These are phyloP conservation scores for Nothoprocta perdicaria DNA, from an alignment of 2,113 vertebrate genomes.

Conservation along the genomic window DNA sequence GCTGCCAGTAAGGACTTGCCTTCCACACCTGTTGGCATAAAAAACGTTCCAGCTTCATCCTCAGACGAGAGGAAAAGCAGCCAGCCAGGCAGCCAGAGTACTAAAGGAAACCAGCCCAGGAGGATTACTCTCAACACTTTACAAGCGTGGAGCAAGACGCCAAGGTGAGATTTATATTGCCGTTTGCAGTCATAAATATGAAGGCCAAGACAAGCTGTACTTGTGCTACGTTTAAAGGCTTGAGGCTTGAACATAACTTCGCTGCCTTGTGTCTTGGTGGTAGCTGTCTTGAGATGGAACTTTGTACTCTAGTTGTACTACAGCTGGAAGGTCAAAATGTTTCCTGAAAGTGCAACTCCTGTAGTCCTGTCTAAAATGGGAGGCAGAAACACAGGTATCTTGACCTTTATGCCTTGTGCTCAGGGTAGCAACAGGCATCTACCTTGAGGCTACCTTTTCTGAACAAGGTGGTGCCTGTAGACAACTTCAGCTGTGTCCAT, in stretches of 20 bases:
- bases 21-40: background rate
- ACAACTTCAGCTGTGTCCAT: background rate
- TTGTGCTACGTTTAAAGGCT: background rate
- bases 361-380: background rate
- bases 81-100: conserved; percentile 39
- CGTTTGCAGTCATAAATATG: background rate
- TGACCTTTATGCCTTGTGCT: rapidly evolving
- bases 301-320: background rate
- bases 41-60: background rate
- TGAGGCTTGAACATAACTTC: background rate
- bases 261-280: background rate
- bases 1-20: conserved; percentile 59
- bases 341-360: background rate
- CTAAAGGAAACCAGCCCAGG: conserved; percentile 81
- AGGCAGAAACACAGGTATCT: background rate
- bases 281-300: background rate
- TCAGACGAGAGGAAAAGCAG: conserved; percentile 80
- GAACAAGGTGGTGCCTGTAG: background rate
- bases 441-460: background rate
- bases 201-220: background rate
- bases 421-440: background rate
- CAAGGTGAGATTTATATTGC: conserved; percentile 82
- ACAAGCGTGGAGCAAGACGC: conserved; percentile 89
- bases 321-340: background rate
- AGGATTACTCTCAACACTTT: conserved; percentile 92